Evolutionary conservation across 2,888 invertebrate species (phyloP).

Genomic region (Nycteola revayana): DNA sequence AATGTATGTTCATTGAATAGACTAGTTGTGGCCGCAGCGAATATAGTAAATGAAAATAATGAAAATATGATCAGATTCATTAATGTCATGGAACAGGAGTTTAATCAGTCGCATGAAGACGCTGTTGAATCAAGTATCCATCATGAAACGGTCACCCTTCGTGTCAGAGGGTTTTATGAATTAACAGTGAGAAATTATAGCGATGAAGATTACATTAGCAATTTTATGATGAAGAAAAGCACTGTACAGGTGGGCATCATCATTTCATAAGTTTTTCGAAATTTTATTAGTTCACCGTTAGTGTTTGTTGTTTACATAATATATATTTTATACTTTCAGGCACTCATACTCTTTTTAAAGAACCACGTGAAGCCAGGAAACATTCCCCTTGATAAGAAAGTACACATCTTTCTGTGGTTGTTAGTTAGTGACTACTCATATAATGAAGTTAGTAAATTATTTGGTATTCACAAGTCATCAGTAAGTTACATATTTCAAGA

Average conservation of each 20-base stretch:
- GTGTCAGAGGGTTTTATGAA: slow-evolving; percentile 50
- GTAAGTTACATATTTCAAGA: slow-evolving; percentile 67
- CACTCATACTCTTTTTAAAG: slow-evolving; percentile 51
- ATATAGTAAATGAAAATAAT: slow-evolving; percentile 60
- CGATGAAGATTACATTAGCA: slow-evolving; percentile 53
- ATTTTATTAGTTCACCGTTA: no score
- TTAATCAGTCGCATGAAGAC: slow-evolving; percentile 19
- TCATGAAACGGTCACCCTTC: slow-evolving; percentile 17
- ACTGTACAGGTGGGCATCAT: slow-evolving; percentile 50
- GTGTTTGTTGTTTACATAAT: no score
- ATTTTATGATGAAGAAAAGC: slow-evolving; percentile 57
- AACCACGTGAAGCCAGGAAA: slow-evolving; percentile 42
- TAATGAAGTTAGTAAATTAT: slow-evolving; percentile 59
- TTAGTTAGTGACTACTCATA: slow-evolving; percentile 61
- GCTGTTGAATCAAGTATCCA: slow-evolving; percentile 12
- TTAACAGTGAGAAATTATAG: slow-evolving; percentile 47
- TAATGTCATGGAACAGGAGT: slow-evolving; percentile 44
- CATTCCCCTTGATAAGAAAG: slow-evolving; percentile 64
- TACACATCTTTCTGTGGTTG: slow-evolving; percentile 67
- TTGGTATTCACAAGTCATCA: slow-evolving; percentile 65
- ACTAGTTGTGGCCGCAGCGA: slow-evolving; percentile 57
- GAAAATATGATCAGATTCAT: slow-evolving; percentile 52
- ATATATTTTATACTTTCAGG: slow-evolving; percentile 31
- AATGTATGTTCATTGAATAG: slow-evolving; percentile 57
- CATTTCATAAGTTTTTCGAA: no score